A percentile compares a stretch with the other conserved stretches of the same genome.
phyloP scores from a whole-genome alignment of 2,888 invertebrate species.

The Bombylius major region DNA sequence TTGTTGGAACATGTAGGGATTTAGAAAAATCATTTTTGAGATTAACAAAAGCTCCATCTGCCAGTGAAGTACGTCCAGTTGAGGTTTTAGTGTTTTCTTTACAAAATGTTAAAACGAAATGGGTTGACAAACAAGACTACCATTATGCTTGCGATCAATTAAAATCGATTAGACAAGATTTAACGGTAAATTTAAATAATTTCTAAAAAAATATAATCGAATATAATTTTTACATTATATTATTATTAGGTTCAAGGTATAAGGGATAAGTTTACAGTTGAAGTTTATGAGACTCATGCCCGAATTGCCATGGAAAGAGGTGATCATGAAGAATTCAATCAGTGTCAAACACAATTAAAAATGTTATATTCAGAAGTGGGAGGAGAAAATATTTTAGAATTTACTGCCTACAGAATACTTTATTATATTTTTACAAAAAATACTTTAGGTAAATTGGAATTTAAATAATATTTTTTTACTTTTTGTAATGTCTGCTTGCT shows the following conservation, averaged over 20 bases:
- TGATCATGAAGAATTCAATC: conserved; percentile 98
- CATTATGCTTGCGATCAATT: conserved; percentile 96
- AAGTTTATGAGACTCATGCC: conserved; percentile 98
- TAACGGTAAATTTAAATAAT: conserved; percentile 61
- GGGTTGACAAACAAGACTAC: conserved; percentile 86
- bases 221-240: not conserved
- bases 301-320: conserved; percentile 94
- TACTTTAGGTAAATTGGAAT: conserved; percentile 60
- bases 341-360: conserved; percentile 96
- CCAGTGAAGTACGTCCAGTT: conserved; percentile 83
- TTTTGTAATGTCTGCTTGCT: not conserved
- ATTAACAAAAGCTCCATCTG: conserved; percentile 88
- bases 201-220: not conserved
- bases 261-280: conserved; percentile 86
- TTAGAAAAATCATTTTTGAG: conserved; percentile 94
- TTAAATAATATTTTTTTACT: not conserved
- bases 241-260: conserved; percentile 80
- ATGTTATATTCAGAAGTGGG: conserved; percentile 79
- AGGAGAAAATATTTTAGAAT: conserved; percentile 71
- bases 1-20: conserved; percentile 88
- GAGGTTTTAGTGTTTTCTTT: conserved; percentile 73
- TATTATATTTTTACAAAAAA: conserved; percentile 98
- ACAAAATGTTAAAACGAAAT: conserved; percentile 79
- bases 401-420: conserved; percentile 90
- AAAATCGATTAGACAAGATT: conserved; percentile 96